Evolutionary conservation across 2,113 vertebrate genomes (phyloP).

Genomic region (Vulpes ferrilata): DNA sequence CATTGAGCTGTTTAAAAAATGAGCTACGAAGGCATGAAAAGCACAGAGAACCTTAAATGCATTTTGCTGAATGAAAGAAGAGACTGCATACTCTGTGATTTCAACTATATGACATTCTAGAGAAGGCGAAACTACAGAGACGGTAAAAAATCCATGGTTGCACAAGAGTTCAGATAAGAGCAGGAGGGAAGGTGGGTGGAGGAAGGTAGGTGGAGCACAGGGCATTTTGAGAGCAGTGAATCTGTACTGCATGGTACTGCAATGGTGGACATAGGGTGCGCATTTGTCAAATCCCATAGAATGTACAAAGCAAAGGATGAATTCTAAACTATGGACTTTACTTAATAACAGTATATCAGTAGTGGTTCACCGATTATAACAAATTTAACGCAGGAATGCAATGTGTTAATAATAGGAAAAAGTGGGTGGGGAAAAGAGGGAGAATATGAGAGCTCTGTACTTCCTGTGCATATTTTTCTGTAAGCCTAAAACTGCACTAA

Average conservation of each 20-base stretch:
- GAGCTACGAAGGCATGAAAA: neutral
- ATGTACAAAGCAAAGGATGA: neutral
- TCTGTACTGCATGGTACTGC: neutral
- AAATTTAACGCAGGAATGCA: neutral
- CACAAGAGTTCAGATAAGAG: neutral
- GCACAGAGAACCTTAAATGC: neutral
- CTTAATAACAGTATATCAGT: neutral
- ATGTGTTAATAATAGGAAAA: neutral
- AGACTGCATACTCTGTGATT: neutral
- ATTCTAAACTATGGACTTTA: neutral
- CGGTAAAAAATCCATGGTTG: neutral
- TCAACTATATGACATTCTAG: neutral
- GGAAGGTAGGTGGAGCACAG: neutral
- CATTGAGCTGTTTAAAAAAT: neutral
- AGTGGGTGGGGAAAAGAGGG: neutral
- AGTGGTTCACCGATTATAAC: neutral
- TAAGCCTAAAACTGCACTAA: neutral
- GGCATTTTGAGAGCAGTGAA: neutral
- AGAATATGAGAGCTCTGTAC: neutral
- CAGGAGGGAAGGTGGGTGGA: neutral
- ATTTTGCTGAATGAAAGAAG: conserved; percentile 31
- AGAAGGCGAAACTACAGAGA: neutral
- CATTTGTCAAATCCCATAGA: neutral
- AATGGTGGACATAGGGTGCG: neutral
- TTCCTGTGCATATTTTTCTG: neutral